Evolutionary conservation across 2,797 vertebrate species (phyloP).

Genomic region (Thamnophis elegans): DNA sequence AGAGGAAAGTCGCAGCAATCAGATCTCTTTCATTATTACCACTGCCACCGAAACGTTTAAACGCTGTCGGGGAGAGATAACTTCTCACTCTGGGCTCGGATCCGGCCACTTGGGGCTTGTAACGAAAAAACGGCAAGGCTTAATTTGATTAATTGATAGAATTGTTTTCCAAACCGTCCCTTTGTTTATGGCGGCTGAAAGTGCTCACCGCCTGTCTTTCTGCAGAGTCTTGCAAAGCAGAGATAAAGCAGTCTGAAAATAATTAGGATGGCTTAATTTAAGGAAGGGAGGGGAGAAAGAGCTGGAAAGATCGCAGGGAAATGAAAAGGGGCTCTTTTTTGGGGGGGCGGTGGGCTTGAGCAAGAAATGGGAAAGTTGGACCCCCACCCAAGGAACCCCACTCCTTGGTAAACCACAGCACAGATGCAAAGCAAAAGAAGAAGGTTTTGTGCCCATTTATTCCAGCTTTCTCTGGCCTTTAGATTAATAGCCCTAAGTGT

Average conservation of each 20-base stretch:
- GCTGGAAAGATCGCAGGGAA: neutral
- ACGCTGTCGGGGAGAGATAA: slow-evolving; percentile 68
- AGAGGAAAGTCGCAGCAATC: slow-evolving; percentile 15
- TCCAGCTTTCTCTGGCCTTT: neutral
- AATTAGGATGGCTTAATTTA: slow-evolving; percentile 67
- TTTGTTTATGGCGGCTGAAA: slow-evolving; percentile 69
- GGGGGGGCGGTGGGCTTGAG: slow-evolving; percentile 37
- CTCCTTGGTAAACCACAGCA: slow-evolving; percentile 42
- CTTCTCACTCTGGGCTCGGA: slow-evolving; percentile 60
- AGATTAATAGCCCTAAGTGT: neutral
- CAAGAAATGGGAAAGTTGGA: slow-evolving; percentile 60
- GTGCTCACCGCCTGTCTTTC: slow-evolving; percentile 59
- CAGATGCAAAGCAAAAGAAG: slow-evolving; percentile 22
- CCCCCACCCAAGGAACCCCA: slow-evolving; percentile 38
- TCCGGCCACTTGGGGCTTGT: slow-evolving; percentile 73
- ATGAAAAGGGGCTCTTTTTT: slow-evolving; percentile 54
- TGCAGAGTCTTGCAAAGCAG: slow-evolving; percentile 60
- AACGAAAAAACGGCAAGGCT: slow-evolving; percentile 72
- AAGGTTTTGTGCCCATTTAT: slow-evolving; percentile 20
- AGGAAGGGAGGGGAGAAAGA: neutral
- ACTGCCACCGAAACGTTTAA: slow-evolving; percentile 61
- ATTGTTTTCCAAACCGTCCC: slow-evolving; percentile 71
- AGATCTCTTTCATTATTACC: slow-evolving; percentile 69
- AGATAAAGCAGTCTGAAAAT: slow-evolving; percentile 65
- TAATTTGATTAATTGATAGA: slow-evolving; percentile 78